Evolutionary conservation across 1,140 invertebrate genomes (phyloP).

Genomic region (Atta cephalotes): DNA sequence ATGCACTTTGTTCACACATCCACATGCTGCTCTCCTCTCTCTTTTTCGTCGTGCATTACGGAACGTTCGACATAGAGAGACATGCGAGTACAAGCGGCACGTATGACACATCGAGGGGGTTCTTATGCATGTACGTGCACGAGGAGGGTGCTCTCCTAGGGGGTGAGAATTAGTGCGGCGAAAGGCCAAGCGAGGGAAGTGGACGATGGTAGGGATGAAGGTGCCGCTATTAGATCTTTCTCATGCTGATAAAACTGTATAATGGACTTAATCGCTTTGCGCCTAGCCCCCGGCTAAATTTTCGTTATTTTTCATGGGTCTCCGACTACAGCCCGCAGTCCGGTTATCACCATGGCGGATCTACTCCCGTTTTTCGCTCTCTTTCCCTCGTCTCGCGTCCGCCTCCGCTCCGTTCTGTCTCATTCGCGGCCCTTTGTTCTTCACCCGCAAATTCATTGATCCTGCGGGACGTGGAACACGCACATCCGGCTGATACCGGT

Average conservation of each 20-base stretch:
- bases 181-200: conserved; percentile 51
- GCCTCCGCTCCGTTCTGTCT: conserved; percentile 36
- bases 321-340: conserved; percentile 70
- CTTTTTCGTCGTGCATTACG: conserved; percentile 25
- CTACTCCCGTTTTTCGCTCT: conserved; percentile 69
- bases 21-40: background rate
- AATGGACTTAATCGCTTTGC: conserved; percentile 85
- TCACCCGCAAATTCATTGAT: conserved; percentile 73
- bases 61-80: conserved; percentile 56
- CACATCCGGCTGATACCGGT: conserved; percentile 65
- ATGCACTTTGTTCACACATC: conserved; percentile 46
- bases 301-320: conserved; percentile 86
- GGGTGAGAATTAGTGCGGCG: conserved; percentile 70
- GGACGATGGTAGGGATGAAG: conserved; percentile 32
- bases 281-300: conserved; percentile 82
- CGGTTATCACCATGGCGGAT: conserved; percentile 75
- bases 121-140: conserved; percentile 36
- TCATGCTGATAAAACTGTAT: conserved; percentile 86
- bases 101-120: conserved; percentile 84
- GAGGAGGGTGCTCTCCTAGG: conserved; percentile 51
- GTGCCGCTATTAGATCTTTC: conserved; percentile 85
- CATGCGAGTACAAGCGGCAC: conserved; percentile 72
- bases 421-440: conserved; percentile 69
- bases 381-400: conserved; percentile 31
- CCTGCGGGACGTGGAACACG: conserved; percentile 70